Percentiles rank a stretch among this genome's conserved stretches.
These are phyloP conservation scores for Tarsius wallacei DNA, from an alignment of 2,797 vertebrate genomes.

Conservation along the genomic window DNA sequence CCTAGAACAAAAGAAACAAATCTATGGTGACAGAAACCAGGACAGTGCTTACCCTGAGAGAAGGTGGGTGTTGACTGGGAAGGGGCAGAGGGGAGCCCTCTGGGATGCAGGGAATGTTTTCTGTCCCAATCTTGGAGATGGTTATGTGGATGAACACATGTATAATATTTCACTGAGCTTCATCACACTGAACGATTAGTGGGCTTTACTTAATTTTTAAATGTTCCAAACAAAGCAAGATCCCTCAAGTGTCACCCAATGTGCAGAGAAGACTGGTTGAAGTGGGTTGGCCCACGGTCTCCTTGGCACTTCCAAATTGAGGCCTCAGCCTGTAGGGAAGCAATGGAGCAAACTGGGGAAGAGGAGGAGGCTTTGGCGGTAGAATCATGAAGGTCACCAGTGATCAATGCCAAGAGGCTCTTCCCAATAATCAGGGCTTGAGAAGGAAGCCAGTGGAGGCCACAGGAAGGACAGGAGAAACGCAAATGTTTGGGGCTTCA, in stretches of 20 bases:
- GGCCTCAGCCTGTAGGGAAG: background rate
- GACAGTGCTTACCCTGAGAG: background rate
- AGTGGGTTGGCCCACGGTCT: background rate
- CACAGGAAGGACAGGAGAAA: background rate
- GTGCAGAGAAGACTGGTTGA: background rate
- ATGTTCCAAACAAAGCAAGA: background rate
- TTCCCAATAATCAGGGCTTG: background rate
- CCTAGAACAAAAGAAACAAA: background rate
- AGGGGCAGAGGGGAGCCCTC: background rate
- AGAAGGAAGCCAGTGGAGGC: background rate
- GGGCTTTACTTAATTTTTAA: background rate
- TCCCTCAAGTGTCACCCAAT: background rate
- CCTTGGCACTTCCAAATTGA: background rate
- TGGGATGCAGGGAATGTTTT: background rate
- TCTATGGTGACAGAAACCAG: background rate
- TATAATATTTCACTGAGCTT: too few relatives aligned
- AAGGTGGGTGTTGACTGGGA: background rate
- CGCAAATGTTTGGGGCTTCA: background rate
- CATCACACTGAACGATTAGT: too few relatives aligned
- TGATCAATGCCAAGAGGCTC: background rate
- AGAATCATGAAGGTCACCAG: background rate
- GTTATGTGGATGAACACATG: background rate
- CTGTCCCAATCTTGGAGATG: background rate
- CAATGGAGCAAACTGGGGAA: background rate
- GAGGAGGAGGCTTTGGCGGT: background rate